A percentile compares a stretch with the other conserved stretches of the same genome.
phyloP scores from a whole-genome alignment of 2,113 vertebrate species.

The Rhabdomys dilectus region DNA sequence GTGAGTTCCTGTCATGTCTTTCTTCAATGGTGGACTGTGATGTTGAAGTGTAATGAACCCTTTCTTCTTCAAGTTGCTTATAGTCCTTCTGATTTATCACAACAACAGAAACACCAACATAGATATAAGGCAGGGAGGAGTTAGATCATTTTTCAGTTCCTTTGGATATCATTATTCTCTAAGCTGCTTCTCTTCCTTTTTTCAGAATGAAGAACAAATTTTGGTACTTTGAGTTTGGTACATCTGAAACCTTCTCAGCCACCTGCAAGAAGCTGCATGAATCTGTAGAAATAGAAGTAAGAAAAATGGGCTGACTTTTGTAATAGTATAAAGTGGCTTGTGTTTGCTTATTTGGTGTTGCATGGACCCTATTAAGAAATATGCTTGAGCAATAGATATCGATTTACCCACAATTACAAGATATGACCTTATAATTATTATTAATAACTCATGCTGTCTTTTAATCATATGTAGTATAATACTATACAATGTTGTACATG shows the following conservation, averaged over 20 bases:
- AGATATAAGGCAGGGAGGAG: slow-evolving; percentile 71
- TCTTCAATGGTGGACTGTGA: not conserved
- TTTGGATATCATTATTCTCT: slow-evolving; percentile 82
- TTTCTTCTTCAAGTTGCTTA: not conserved
- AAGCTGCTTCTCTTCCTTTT: slow-evolving; percentile 80
- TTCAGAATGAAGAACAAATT: slow-evolving; percentile 99
- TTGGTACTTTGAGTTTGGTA: slow-evolving; percentile 99
- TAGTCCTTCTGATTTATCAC: not conserved
- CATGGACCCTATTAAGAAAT: slow-evolving; percentile 54
- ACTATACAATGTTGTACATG: not conserved
- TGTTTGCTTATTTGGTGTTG: slow-evolving; percentile 70
- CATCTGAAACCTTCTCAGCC: slow-evolving; percentile 98
- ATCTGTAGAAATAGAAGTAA: slow-evolving; percentile 98
- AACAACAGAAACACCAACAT: not conserved
- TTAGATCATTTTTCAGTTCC: slow-evolving; percentile 63
- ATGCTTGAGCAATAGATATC: slow-evolving; percentile 40
- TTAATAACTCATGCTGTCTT: no score
- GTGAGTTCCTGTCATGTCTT: not conserved
- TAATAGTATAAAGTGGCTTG: slow-evolving; percentile 75
- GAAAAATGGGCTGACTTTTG: slow-evolving; percentile 81
- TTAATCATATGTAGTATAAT: no score
- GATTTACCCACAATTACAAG: not conserved
- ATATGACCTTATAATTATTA: not conserved
- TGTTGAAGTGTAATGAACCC: not conserved
- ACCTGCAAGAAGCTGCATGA: slow-evolving; percentile 99